Evolutionary conservation across 2,888 invertebrate genomes (phyloP), one percentile per base, ranked within the genome.

Genomic region (Xestia sexstrigata): DNA sequence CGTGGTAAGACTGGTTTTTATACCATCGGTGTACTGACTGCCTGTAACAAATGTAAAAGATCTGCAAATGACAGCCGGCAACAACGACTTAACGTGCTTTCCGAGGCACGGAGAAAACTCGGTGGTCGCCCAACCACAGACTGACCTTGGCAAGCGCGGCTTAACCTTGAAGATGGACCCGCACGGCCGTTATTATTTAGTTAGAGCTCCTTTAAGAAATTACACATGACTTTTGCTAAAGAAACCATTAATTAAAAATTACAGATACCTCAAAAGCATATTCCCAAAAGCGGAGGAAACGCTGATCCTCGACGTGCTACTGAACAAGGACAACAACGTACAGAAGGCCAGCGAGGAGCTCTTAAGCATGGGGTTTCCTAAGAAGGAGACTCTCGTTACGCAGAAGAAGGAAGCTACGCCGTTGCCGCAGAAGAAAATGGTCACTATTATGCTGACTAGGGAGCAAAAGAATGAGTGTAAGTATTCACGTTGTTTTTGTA

Each of bases 241-340:
- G 8, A 0, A 17, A 49, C 17, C 4, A 30, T 60, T 60, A 30
- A 60, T 47, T 75, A 47, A 1, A n/a, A 75, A 58, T 86, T 82
- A n/a, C 95, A 99, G 99, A 96, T 99, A 99, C 94, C 97, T 99
- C 96, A 99, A 99, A 95, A 98, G 98, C 90, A 97, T 99, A 89
- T 99, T 99, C 93, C 98, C 99, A 0, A 98, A 98, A 94, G 99
- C 98, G 0, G 99, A 99, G 90, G 99, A 99, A 93, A 98, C 98
- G 39, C 93, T 99, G 65, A 97, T 99, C 49, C 97, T 99, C 74
- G 99, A 99, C 90, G 97, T 98, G 63, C 95, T 99, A 71, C 98
- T 98, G 70, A 98, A 98, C 93, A 98, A 98, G 89, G 99, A 99
- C 90, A 99, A 99, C 93, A 99, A 99, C 94, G 99, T 99, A 13